Percentiles rank a stretch among this genome's conserved stretches.
Conservation (phyloP, 2,888 invertebrate genomes). For the Disparrhopalites patrizii region DNA sequence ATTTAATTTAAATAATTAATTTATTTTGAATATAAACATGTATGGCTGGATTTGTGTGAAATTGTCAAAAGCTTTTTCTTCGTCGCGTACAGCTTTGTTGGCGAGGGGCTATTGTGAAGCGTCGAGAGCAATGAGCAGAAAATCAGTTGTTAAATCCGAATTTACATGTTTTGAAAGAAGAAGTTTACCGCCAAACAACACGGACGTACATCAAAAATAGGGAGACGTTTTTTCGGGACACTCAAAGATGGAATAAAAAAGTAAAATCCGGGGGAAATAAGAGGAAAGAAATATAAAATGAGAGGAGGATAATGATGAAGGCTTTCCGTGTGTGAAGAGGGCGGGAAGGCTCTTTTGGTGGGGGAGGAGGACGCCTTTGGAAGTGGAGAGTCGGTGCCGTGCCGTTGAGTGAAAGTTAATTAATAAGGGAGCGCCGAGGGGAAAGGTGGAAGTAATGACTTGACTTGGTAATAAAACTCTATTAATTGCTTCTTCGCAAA, state of each 20-base stretch:
- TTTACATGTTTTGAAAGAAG: no score
- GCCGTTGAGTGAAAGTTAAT: slow-evolving; percentile 15
- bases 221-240: no score
- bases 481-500: slow-evolving; percentile 13
- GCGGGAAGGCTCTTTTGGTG: neutral
- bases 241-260: neutral
- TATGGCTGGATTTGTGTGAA: no score
- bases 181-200: no score
- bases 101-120: no score
- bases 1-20: no score
- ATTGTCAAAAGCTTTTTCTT: no score
- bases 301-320: neutral
- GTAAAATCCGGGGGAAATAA: neutral
- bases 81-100: no score
- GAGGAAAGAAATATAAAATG: neutral
- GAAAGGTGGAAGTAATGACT: slow-evolving; percentile 16
- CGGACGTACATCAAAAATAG: no score
- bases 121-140: no score
- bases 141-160: no score
- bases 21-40: no score
- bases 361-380: neutral
- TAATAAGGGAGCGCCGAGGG: slow-evolving; percentile 6
- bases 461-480: slow-evolving; percentile 12
- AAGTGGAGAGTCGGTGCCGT: neutral
- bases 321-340: neutral